Conservation (phyloP, 2,113 vertebrate genomes). For the Microcebus murinus region DNA sequence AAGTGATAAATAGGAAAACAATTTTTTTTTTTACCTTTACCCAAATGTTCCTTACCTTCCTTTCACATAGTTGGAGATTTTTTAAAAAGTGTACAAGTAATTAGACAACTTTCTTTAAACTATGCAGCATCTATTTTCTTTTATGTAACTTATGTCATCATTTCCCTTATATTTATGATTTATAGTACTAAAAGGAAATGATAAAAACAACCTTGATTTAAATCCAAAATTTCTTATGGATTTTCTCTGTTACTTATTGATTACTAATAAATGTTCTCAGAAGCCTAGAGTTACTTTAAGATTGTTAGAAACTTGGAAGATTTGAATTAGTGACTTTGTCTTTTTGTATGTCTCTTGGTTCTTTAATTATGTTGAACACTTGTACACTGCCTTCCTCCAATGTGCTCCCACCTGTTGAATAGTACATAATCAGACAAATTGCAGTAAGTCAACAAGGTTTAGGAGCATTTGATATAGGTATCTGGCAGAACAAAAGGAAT, state of each 20-base stretch:
- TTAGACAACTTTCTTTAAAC: not conserved
- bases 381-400: not conserved
- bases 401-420: not conserved
- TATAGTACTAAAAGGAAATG: not conserved
- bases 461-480: not conserved
- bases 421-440: not conserved
- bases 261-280: not conserved
- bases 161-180: not conserved
- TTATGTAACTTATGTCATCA: not conserved
- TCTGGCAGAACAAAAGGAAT: not conserved
- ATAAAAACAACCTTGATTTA: slow-evolving; percentile 21
- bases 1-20: slow-evolving; percentile 4
- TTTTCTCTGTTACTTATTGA: not conserved
- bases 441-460: not conserved
- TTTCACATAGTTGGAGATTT: not conserved
- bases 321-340: not conserved
- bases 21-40: not conserved
- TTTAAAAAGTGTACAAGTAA: not conserved
- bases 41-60: not conserved
- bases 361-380: not conserved
- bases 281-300: not conserved
- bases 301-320: slow-evolving; percentile 10
- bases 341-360: not conserved
- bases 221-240: not conserved
- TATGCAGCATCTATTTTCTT: not conserved